Conservation (phyloP, 2,888 invertebrate species). For the Brachylomia viminalis region DNA sequence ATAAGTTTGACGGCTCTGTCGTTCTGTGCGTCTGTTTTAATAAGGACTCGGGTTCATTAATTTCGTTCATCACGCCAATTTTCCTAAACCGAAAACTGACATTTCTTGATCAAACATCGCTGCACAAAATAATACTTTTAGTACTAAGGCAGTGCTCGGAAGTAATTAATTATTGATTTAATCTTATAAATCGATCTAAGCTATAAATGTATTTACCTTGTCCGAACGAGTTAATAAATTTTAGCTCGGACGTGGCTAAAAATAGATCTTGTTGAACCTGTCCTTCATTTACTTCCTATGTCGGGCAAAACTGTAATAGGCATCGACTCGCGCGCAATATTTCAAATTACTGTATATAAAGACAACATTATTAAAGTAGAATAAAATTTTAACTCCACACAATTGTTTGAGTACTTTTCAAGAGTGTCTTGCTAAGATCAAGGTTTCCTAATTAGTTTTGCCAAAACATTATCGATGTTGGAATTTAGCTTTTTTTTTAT, state of each 20-base stretch:
- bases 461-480: neutral
- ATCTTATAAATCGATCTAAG: constrained; percentile 8
- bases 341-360: neutral
- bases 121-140: neutral
- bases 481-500: neutral
- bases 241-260: constrained; percentile 29
- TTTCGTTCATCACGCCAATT: neutral
- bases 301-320: constrained; percentile 2
- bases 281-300: constrained; percentile 49
- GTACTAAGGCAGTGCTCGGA: constrained; percentile 6
- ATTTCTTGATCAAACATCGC: neutral
- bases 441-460: neutral
- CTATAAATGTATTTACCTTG: constrained; percentile 27
- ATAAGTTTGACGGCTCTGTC: neutral
- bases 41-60: neutral
- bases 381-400: neutral
- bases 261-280: constrained; percentile 37
- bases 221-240: constrained; percentile 38
- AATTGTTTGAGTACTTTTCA: neutral
- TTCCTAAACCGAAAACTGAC: neutral
- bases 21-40: neutral
- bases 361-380: neutral
- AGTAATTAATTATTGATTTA: constrained; percentile 5
- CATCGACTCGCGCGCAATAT: neutral
- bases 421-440: neutral